Percentiles rank a stretch among this genome's conserved stretches.
phyloP scores from a whole-genome alignment of 2,797 vertebrate species.

The Hephaestus fuliginosus region DNA sequence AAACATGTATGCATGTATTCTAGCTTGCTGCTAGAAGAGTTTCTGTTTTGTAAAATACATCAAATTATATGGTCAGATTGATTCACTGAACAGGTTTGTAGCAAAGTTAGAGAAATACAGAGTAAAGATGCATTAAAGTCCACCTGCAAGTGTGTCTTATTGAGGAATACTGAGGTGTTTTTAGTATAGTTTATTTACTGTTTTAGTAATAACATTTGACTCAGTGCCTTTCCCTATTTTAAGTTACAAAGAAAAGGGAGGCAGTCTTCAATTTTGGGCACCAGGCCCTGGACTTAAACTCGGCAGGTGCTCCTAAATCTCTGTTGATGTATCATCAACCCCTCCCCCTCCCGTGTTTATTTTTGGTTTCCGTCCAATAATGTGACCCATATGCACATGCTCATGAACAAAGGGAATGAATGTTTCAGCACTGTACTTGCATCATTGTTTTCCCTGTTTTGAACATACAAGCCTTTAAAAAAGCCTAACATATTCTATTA shows the following conservation, averaged over 20 bases:
- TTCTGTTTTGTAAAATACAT: conserved; percentile 11
- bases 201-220: conserved; percentile 10
- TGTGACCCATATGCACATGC: conserved; percentile 25
- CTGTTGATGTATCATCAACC: conserved; percentile 33
- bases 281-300: conserved; percentile 17
- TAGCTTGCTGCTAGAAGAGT: background rate
- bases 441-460: background rate
- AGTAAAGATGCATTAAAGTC: background rate
- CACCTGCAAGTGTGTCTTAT: background rate
- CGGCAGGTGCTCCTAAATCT: conserved; percentile 43
- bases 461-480: background rate
- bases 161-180: background rate
- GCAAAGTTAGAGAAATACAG: conserved; percentile 7
- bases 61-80: conserved; percentile 1
- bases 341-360: conserved; percentile 23
- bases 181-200: background rate
- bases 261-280: conserved; percentile 19
- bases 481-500: background rate
- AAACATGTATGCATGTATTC: no score
- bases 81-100: conserved; percentile 15
- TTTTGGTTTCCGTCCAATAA: conserved; percentile 33
- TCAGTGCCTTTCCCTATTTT: conserved; percentile 16
- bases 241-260: background rate
- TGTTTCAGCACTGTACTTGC: background rate
- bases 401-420: conserved; percentile 1